Conservation (phyloP, 2,888 invertebrate species). For the Chloroclysta siterata region DNA sequence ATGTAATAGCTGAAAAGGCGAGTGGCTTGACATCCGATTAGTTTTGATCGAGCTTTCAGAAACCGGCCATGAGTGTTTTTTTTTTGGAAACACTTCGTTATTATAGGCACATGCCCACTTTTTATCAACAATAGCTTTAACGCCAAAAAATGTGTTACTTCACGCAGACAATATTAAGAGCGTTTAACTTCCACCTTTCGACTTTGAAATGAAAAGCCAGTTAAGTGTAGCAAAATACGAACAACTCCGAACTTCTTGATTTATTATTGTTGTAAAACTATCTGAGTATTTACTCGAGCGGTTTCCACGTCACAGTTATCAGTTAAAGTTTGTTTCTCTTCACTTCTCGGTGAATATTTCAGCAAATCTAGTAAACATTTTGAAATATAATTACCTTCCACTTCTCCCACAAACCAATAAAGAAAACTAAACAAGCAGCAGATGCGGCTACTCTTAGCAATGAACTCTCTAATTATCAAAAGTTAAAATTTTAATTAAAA, state of each 20-base stretch:
- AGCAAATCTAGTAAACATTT: conserved; percentile 4
- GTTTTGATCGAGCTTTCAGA: too few relatives aligned
- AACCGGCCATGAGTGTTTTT: too few relatives aligned
- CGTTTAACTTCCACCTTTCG: conserved; percentile 18
- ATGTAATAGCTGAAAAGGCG: too few relatives aligned
- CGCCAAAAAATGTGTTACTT: too few relatives aligned
- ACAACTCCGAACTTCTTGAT: conserved; percentile 48
- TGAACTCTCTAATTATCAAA: conserved; percentile 68
- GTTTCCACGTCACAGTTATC: conserved; percentile 68
- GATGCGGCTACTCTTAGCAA: conserved; percentile 53
- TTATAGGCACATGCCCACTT: too few relatives aligned
- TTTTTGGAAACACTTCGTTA: too few relatives aligned
- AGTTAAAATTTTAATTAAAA: conserved; percentile 78
- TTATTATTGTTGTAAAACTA: conserved; percentile 66
- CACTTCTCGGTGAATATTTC: conserved; percentile 30
- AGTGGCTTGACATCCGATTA: too few relatives aligned
- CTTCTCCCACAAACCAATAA: conserved; percentile 7
- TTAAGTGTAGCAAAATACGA: conserved; percentile 47
- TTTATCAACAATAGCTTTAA: too few relatives aligned
- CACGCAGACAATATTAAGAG: conserved; percentile 3
- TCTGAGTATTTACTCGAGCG: conserved; percentile 69
- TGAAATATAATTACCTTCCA: neutral
- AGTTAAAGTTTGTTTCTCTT: conserved; percentile 65
- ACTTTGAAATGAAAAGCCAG: conserved; percentile 23
- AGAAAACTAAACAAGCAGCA: conserved; percentile 49